Conservation (phyloP, 2,113 vertebrate genomes). For the Rhinogobius similis region DNA sequence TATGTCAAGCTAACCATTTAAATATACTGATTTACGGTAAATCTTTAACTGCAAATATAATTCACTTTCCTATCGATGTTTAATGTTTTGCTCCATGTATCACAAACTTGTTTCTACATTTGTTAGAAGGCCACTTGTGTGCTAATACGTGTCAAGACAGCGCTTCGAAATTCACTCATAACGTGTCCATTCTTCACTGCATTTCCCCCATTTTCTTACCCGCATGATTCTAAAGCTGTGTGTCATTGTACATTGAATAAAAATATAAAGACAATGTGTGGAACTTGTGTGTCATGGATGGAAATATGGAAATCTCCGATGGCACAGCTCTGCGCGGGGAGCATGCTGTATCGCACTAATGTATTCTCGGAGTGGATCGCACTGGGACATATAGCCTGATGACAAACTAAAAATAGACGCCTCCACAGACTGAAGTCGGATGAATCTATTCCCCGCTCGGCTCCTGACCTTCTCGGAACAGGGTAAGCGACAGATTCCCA, state of each 20-base stretch:
- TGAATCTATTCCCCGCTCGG: constrained; percentile 49
- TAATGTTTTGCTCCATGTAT: constrained; percentile 14
- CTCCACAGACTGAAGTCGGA: constrained; percentile 40
- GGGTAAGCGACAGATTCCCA: constrained; percentile 49
- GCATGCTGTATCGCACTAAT: constrained; percentile 19
- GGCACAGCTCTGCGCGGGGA: constrained; percentile 6
- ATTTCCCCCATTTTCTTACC: constrained; percentile 60
- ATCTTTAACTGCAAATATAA: background rate
- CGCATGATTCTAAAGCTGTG: constrained; percentile 64
- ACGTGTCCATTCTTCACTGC: constrained; percentile 17
- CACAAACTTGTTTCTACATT: background rate
- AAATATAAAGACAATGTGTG: constrained; percentile 65
- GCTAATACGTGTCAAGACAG: background rate
- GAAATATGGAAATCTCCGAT: constrained; percentile 10
- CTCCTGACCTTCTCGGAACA: constrained; percentile 51
- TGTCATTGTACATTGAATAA: constrained; percentile 69
- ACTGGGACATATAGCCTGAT: constrained; percentile 29
- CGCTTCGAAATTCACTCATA: background rate
- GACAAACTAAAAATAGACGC: constrained; percentile 54
- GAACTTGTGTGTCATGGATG: constrained; percentile 39
- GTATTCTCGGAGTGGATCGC: constrained; percentile 12
- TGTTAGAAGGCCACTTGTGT: background rate
- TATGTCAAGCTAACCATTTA: background rate
- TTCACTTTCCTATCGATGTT: background rate
- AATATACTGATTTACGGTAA: background rate